phyloP scores from a whole-genome alignment of 2,888 invertebrate genomes.

The Idaea dimidiata region DNA sequence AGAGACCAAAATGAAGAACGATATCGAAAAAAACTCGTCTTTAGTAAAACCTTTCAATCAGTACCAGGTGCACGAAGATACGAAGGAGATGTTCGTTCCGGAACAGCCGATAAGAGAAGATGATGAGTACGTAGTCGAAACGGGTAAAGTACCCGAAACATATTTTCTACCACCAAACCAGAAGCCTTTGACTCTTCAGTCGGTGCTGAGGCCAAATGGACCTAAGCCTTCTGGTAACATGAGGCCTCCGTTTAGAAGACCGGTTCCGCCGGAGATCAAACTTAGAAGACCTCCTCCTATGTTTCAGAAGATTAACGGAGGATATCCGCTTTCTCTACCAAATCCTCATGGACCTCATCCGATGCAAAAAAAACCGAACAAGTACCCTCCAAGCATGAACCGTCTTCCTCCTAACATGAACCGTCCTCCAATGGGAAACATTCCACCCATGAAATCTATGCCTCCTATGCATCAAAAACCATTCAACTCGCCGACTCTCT shows the following conservation, averaged over 20 bases:
- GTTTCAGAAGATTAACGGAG: slow-evolving; percentile 48
- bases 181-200: slow-evolving; percentile 69
- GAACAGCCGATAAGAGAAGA: slow-evolving; percentile 62
- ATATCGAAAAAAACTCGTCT: slow-evolving; percentile 46
- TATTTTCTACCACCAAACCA: slow-evolving; percentile 63
- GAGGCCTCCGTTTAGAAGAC: slow-evolving; percentile 65
- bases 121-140: slow-evolving; percentile 63
- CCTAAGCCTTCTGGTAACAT: slow-evolving; percentile 51
- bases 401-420: slow-evolving; percentile 48
- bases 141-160: slow-evolving; percentile 50
- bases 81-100: slow-evolving; percentile 52
- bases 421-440: slow-evolving; percentile 41
- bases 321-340: slow-evolving; percentile 64
- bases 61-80: slow-evolving; percentile 65
- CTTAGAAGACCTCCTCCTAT: slow-evolving; percentile 57
- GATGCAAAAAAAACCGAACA: slow-evolving; percentile 51
- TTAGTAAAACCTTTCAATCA: slow-evolving; percentile 36
- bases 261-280: slow-evolving; percentile 71
- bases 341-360: slow-evolving; percentile 47
- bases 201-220: slow-evolving; percentile 62
- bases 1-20: slow-evolving; percentile 60
- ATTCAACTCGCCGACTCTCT: slow-evolving; percentile 6
- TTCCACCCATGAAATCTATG: slow-evolving; percentile 62
- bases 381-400: slow-evolving; percentile 36
- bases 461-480: slow-evolving; percentile 43